phyloP scores from a whole-genome alignment of 2,113 vertebrate genomes.

The Apistogramma diplotaenia region DNA sequence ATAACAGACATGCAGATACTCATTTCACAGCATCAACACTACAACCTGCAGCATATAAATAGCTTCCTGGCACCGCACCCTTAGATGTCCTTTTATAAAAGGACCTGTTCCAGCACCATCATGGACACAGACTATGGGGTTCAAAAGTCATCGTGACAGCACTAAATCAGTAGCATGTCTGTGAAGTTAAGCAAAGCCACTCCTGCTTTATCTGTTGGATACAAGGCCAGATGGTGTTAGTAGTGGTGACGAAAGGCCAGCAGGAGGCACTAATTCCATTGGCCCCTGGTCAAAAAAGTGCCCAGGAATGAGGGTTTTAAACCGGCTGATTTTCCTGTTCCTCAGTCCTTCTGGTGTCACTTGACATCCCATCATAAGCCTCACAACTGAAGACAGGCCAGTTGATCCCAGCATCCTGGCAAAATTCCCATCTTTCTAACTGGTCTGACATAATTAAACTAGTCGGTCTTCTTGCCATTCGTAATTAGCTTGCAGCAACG shows the following conservation, averaged over 20 bases:
- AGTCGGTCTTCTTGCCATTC: slow-evolving; percentile 9
- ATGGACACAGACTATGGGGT: background rate
- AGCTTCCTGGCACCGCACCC: background rate
- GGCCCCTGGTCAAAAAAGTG: slow-evolving; percentile 27
- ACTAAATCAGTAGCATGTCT: slow-evolving; percentile 7
- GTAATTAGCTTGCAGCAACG: slow-evolving; percentile 44
- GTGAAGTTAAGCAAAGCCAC: slow-evolving; percentile 31
- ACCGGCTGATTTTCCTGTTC: background rate
- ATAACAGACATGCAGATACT: background rate
- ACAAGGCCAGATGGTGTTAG: slow-evolving; percentile 56
- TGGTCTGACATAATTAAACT: slow-evolving; percentile 13
- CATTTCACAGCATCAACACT: background rate
- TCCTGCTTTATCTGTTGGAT: slow-evolving; percentile 51
- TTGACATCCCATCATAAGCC: background rate
- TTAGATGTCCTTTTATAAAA: background rate
- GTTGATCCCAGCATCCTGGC: slow-evolving; percentile 1
- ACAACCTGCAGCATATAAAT: background rate
- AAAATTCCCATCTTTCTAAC: background rate
- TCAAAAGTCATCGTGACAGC: background rate
- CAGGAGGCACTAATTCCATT: slow-evolving; percentile 61
- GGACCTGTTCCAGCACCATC: background rate
- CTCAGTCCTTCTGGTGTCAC: background rate
- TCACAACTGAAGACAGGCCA: background rate
- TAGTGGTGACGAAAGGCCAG: slow-evolving; percentile 56
- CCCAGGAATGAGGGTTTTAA: background rate